Evolutionary conservation across 2,888 invertebrate species (phyloP).

Genomic region (Allolobophora icterica): DNA sequence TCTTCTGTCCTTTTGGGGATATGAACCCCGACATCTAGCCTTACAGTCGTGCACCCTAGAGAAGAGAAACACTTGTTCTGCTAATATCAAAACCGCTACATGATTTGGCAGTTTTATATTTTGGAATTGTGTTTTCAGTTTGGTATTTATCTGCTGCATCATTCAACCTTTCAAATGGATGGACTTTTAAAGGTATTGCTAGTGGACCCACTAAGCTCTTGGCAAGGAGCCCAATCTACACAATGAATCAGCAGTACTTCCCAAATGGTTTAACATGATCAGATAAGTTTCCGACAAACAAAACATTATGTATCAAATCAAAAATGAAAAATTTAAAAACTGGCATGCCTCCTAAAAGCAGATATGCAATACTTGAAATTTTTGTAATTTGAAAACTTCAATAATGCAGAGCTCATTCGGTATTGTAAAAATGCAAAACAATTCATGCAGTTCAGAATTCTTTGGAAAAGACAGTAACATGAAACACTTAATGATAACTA

Average conservation of each 20-base stretch:
- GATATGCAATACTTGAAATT: background rate
- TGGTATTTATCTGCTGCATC: background rate
- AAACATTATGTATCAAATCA: background rate
- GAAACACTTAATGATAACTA: background rate
- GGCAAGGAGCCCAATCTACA: background rate
- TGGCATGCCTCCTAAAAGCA: background rate
- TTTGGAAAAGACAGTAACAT: constrained; percentile 11
- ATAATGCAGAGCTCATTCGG: background rate
- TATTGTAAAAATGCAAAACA: constrained; percentile 9
- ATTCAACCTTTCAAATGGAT: constrained; percentile 8
- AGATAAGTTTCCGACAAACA: background rate
- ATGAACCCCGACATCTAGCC: background rate
- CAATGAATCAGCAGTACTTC: background rate
- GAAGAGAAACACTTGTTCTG: background rate
- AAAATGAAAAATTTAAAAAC: background rate
- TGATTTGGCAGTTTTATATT: background rate
- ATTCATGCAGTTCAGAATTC: constrained; percentile 5
- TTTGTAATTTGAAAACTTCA: background rate
- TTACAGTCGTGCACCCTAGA: background rate
- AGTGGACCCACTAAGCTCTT: background rate
- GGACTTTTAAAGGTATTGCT: background rate
- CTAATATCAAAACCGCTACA: background rate
- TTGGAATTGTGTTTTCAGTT: background rate
- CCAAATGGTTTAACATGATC: background rate
- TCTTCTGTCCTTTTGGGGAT: background rate